Conservation (phyloP, 2,113 vertebrate genomes). For the Hippotragus niger region DNA sequence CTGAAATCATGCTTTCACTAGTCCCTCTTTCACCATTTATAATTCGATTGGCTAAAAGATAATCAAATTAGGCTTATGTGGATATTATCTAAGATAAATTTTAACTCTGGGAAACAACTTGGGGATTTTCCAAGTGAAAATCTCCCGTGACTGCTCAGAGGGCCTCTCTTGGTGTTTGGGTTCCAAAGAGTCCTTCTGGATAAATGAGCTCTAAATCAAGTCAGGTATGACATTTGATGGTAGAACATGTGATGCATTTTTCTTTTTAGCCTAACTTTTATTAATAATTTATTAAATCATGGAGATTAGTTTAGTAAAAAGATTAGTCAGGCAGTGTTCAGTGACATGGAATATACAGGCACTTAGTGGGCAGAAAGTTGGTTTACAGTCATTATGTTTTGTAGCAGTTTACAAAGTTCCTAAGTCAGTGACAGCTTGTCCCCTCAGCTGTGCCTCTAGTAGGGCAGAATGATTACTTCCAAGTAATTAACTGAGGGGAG, state of each 20-base stretch:
- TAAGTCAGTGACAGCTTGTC: constrained; percentile 27
- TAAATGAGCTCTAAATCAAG: not conserved
- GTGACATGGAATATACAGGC: not conserved
- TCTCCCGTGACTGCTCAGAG: not conserved
- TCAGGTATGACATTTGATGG: not conserved
- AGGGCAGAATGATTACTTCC: not conserved
- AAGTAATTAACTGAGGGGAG: constrained; percentile 20
- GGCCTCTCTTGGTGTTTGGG: not conserved
- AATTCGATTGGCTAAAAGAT: constrained; percentile 7
- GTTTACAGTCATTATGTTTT: not conserved
- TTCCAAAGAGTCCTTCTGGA: not conserved
- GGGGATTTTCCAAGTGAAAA: not conserved
- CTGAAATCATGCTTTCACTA: not conserved
- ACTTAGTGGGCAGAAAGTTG: not conserved
- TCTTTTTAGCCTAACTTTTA: not conserved
- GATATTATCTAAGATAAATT: not conserved
- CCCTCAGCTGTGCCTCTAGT: not conserved
- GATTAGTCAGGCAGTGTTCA: not conserved
- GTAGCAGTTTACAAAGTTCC: constrained; percentile 22
- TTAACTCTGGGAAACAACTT: not conserved
- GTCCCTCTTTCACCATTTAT: constrained; percentile 3
- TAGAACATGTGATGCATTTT: not conserved
- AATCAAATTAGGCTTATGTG: not conserved
- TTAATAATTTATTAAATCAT: not conserved
- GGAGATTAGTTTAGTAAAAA: constrained; percentile 31